phyloP scores from a whole-genome alignment of 2,888 invertebrate genomes.

The Megamerina dolium region DNA sequence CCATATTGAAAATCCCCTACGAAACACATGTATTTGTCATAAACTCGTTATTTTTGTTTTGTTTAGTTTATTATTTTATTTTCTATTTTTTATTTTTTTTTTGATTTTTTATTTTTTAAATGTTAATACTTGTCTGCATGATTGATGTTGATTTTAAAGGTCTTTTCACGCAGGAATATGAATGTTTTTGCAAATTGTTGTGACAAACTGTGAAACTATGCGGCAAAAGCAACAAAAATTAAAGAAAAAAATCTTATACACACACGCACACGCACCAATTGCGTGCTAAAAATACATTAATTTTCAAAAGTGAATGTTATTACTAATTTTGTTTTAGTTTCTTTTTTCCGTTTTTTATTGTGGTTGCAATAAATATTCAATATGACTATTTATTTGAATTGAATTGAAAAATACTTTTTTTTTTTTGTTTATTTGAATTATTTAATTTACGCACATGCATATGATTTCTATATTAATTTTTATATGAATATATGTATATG shows the following conservation, averaged over 20 bases:
- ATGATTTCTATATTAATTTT: too few relatives aligned
- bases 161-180: constrained; percentile 16
- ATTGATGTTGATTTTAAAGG: constrained; percentile 44
- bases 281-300: constrained; percentile 16
- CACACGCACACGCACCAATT: constrained; percentile 1
- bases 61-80: constrained; percentile 1
- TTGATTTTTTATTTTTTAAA: constrained; percentile 3
- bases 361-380: too few relatives aligned
- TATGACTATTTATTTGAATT: too few relatives aligned
- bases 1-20: too few relatives aligned
- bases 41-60: constrained; percentile 5
- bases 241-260: neutral
- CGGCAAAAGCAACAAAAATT: neutral
- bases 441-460: too few relatives aligned
- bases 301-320: too few relatives aligned
- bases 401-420: too few relatives aligned
- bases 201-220: constrained; percentile 5
- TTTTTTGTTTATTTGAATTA: too few relatives aligned
- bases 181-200: constrained; percentile 17
- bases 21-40: too few relatives aligned
- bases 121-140: constrained; percentile 22
- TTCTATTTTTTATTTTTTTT: constrained; percentile 1
- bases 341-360: neutral
- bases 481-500: too few relatives aligned
- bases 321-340: neutral